Evolutionary conservation across 2,113 vertebrate genomes (phyloP), one percentile per base, ranked within the genome.

Genomic region (Melanerpes formicivorus): DNA sequence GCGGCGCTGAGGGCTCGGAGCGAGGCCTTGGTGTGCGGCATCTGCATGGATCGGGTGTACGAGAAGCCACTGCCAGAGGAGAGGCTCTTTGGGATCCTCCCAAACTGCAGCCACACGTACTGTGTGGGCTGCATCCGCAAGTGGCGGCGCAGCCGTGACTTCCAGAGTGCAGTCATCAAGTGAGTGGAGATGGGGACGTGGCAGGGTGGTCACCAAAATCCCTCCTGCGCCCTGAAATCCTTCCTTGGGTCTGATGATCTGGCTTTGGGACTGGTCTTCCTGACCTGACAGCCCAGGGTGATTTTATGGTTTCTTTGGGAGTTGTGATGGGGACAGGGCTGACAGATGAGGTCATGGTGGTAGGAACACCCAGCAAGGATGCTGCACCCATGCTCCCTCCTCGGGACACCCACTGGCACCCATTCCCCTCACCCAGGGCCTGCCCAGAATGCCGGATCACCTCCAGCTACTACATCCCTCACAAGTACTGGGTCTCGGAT

Each of bases 31-130:
- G 95, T 97, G 66, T 99, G 98, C 18, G 98, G 99, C 25, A 98
- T 99, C 97, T 99, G 98, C 96, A 99, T 99, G 98, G 99, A 99
- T 86, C 98, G 97, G n/a, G 98, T 99, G 63, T 98, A 98, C 7
- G 98, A 98, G 91, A 99, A 99, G 91, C 21, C 80, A 0, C 87
- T 96, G 37, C 76, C 66, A 0, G 89, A 97, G 21, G 94, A 98
- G 62, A 63, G 96, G 7, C 76, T 98, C 29, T 99, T 99, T 12
- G 98, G 98, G 62, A 98, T 99, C 95, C 96, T 99, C 74, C 98
- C 98, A 0, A 99, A 98, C 96, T 99, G 99, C 87, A 96, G 90
- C 90, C 99, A 99, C 7, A 63, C 98, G 0, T 98, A 98, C 95
- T 99, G 98, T 77, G 91, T 99, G 90, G 84, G 97, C 48, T 99